phyloP scores from a whole-genome alignment of 2,888 invertebrate genomes.

The Bembecia ichneumoniformis region DNA sequence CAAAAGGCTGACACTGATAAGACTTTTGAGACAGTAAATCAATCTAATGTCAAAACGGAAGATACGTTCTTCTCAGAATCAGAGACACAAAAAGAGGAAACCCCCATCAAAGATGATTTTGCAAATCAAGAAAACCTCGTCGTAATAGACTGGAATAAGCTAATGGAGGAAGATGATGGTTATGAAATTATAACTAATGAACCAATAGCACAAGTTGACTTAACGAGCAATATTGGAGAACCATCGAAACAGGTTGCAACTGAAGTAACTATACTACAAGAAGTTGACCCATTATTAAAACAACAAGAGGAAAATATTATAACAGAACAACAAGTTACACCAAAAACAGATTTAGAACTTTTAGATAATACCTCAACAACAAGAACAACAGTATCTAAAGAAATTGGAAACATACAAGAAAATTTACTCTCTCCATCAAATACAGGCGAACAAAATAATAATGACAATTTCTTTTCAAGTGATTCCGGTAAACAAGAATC shows the following conservation, averaged over 20 bases:
- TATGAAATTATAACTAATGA: slow-evolving; percentile 14
- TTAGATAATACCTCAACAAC: background rate
- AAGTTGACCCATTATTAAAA: slow-evolving; percentile 21
- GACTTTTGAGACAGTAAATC: slow-evolving; percentile 35
- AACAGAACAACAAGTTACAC: slow-evolving; percentile 3
- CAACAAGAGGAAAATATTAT: slow-evolving; percentile 8
- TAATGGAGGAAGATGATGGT: slow-evolving; percentile 54
- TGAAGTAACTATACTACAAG: slow-evolving; percentile 54
- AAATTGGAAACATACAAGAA: background rate
- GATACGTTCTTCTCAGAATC: slow-evolving; percentile 3
- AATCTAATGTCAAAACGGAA: slow-evolving; percentile 13
- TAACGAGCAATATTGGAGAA: slow-evolving; percentile 4
- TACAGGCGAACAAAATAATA: slow-evolving; percentile 54
- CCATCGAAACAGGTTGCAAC: slow-evolving; percentile 38
- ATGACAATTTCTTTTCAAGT: slow-evolving; percentile 42
- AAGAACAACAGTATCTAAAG: background rate
- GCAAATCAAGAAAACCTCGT: slow-evolving; percentile 20
- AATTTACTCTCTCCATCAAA: slow-evolving; percentile 12
- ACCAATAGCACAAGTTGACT: slow-evolving; percentile 20
- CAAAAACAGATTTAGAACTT: background rate
- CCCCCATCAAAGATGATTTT: background rate
- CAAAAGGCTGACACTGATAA: slow-evolving; percentile 36
- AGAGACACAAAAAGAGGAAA: background rate
- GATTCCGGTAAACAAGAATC: slow-evolving; percentile 35
- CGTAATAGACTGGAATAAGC: slow-evolving; percentile 54